Conservation (phyloP, 2,797 vertebrate species). For the Dendrocincla fuliginosa region DNA sequence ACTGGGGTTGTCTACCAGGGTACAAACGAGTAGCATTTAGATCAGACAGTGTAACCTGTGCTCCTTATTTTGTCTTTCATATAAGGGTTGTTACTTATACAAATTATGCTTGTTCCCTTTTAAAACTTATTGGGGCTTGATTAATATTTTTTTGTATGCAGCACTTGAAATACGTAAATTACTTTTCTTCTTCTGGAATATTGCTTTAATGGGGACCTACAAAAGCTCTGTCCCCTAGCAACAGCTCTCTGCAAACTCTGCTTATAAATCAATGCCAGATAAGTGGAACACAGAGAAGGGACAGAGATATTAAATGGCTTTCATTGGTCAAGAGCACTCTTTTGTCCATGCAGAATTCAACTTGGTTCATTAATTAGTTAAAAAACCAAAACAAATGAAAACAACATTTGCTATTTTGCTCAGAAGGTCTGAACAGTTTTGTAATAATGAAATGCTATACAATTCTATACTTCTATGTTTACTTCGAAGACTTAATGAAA, state of each 20-base stretch:
- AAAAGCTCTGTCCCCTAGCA: slow-evolving; percentile 62
- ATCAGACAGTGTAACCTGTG: neutral
- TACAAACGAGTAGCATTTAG: neutral
- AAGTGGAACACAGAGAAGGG: neutral
- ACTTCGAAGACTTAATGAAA: neutral
- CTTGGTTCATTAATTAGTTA: neutral
- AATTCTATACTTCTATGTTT: neutral
- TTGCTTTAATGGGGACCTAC: slow-evolving; percentile 2
- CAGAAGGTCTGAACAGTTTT: neutral
- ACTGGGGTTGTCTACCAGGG: neutral
- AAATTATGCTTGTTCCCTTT: neutral
- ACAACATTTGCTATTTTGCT: neutral
- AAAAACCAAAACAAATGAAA: neutral
- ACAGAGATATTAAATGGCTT: neutral
- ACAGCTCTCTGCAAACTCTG: slow-evolving; percentile 26
- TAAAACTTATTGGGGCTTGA: neutral
- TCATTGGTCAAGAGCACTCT: neutral
- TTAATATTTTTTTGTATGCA: neutral
- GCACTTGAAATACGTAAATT: slow-evolving; percentile 39
- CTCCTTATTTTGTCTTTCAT: neutral
- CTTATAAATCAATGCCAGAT: slow-evolving; percentile 43
- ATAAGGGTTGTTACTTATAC: neutral
- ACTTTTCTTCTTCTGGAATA: slow-evolving; percentile 11
- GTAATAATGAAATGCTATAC: neutral
- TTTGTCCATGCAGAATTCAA: neutral